These are phyloP conservation scores for Ondatra zibethicus DNA, from an alignment of 2,113 vertebrate genomes.

Conservation along the genomic window DNA sequence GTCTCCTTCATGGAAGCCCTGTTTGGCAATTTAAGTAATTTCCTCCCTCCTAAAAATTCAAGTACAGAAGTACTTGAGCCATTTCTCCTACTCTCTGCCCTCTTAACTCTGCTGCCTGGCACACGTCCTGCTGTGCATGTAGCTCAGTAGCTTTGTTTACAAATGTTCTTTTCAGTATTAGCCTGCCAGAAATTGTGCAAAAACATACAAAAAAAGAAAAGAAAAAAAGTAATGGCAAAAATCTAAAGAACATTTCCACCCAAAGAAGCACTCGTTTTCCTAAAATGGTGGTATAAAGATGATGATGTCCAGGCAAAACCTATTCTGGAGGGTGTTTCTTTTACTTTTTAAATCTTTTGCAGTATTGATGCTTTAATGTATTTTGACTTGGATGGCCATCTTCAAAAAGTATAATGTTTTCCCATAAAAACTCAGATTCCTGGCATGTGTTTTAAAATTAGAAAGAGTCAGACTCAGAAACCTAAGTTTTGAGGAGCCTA, in stretches of 20 bases:
- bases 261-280: constrained; percentile 21
- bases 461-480: not conserved
- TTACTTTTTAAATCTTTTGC: not conserved
- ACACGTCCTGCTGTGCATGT: not conserved
- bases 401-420: constrained; percentile 42
- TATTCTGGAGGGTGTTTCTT: not conserved
- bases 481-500: not conserved
- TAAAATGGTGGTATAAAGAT: not conserved
- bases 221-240: not conserved
- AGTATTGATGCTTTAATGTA: not conserved
- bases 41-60: constrained; percentile 28
- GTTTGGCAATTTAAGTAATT: constrained; percentile 18
- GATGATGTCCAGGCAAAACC: not conserved
- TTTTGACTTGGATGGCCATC: not conserved
- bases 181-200: not conserved
- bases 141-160: not conserved
- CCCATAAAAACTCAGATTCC: not conserved
- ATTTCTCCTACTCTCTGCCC: not conserved
- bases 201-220: not conserved
- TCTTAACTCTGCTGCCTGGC: not conserved
- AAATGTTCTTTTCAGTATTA: not conserved
- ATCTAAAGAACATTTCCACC: not conserved
- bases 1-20: constrained; percentile 19
- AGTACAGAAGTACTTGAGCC: not conserved
- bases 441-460: not conserved